Conservation (phyloP, 2,113 vertebrate species). For the Macquaria ambigua region DNA sequence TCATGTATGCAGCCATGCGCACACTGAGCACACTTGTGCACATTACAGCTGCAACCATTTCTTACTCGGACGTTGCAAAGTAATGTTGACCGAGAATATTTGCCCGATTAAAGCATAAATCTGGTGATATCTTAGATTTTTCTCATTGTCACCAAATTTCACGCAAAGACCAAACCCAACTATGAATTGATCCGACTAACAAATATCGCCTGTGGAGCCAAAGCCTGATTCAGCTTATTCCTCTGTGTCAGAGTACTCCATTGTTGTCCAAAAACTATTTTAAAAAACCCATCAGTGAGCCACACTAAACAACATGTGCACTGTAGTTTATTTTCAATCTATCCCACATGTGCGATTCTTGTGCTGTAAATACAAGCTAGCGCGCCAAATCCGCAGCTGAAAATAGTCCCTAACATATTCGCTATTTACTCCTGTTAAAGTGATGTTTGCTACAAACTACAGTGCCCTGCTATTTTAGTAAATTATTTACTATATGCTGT, state of each 20-base stretch:
- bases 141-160: not conserved
- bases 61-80: not conserved
- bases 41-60: conserved; percentile 37
- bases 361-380: not conserved
- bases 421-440: not conserved
- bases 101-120: not conserved
- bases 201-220: too few relatives aligned
- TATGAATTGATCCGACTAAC: not conserved
- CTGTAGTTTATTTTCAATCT: not conserved
- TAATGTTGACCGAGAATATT: not conserved
- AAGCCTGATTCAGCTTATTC: not conserved
- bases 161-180: not conserved
- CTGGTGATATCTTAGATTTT: not conserved
- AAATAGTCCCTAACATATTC: not conserved
- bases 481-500: too few relatives aligned
- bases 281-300: not conserved
- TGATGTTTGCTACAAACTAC: not conserved
- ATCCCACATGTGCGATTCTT: not conserved
- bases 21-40: conserved; percentile 26
- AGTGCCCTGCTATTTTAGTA: not conserved
- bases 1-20: conserved; percentile 34
- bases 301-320: not conserved
- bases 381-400: not conserved
- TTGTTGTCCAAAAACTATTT: not conserved
- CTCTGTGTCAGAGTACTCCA: not conserved